Percentiles rank a stretch among this genome's conserved stretches.
phyloP scores from a whole-genome alignment of 2,113 vertebrate genomes.

The Neolamprologus variostigma region DNA sequence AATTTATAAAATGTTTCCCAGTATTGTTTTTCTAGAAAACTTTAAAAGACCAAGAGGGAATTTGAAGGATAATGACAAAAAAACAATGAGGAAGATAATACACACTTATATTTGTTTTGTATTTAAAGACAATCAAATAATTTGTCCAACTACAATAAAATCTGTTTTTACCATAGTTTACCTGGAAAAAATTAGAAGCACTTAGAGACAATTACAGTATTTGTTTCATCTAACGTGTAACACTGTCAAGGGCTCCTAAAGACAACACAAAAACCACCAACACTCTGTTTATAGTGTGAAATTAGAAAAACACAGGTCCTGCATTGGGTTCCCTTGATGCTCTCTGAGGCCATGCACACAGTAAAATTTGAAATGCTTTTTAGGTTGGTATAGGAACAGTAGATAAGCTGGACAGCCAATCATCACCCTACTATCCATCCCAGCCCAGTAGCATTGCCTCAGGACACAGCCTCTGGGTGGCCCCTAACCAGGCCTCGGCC shows the following conservation, averaged over 20 bases:
- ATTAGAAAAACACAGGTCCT: background rate
- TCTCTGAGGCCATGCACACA: background rate
- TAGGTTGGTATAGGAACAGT: background rate
- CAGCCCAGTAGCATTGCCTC: conserved; percentile 61
- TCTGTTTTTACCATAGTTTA: background rate
- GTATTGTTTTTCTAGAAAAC: background rate
- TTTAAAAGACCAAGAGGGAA: background rate
- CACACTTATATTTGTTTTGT: background rate
- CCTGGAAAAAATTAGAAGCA: background rate
- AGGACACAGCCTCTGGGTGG: conserved; percentile 68
- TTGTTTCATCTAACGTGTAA: background rate
- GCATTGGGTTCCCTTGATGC: background rate
- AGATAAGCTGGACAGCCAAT: conserved; percentile 19
- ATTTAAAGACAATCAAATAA: background rate
- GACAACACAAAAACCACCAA: background rate
- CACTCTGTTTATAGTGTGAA: background rate
- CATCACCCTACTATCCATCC: conserved; percentile 20
- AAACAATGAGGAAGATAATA: background rate
- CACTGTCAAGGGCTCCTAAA: background rate
- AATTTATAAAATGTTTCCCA: conserved; percentile 7
- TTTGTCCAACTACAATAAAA: background rate
- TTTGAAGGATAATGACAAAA: background rate
- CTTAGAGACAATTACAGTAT: background rate
- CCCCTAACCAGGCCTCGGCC: conserved; percentile 65
- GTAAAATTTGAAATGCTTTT: conserved; percentile 28